Conservation (phyloP, 2,888 invertebrate genomes). For the Diloba caeruleocephala region DNA sequence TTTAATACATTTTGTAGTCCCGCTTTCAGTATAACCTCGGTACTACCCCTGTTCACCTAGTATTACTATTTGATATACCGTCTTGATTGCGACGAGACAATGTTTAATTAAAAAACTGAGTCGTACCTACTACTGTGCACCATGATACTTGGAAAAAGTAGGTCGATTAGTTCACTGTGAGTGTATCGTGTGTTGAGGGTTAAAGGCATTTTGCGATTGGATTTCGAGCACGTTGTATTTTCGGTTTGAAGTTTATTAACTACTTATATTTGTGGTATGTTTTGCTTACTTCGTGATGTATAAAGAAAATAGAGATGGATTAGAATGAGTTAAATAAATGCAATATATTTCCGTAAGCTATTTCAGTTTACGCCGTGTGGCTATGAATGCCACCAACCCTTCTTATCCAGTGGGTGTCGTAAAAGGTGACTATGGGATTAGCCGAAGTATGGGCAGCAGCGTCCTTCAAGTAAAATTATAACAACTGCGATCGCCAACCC, state of each 20-base stretch:
- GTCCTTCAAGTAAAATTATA: no score
- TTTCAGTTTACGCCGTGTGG: no score
- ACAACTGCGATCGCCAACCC: no score
- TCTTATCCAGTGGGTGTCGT: no score
- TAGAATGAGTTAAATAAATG: no score
- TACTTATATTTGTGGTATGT: no score
- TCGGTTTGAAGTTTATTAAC: slow-evolving; percentile 1
- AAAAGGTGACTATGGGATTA: no score
- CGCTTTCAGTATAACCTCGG: slow-evolving; percentile 26
- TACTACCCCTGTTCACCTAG: slow-evolving; percentile 12
- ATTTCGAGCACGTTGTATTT: neutral
- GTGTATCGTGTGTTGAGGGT: slow-evolving; percentile 11
- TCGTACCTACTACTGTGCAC: slow-evolving; percentile 7
- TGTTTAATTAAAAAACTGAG: slow-evolving; percentile 54
- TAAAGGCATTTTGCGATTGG: slow-evolving; percentile 5
- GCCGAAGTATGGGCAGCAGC: no score
- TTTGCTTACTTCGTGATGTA: no score
- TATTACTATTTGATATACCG: slow-evolving; percentile 52
- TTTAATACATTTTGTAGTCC: neutral
- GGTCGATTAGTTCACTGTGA: slow-evolving; percentile 30
- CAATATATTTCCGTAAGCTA: no score
- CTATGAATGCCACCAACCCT: no score
- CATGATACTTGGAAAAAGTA: slow-evolving; percentile 22
- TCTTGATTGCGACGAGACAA: slow-evolving; percentile 54
- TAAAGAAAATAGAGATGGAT: no score